Conservation (phyloP, 1,140 invertebrate species). For the Pogonomyrmex barbatus region DNA sequence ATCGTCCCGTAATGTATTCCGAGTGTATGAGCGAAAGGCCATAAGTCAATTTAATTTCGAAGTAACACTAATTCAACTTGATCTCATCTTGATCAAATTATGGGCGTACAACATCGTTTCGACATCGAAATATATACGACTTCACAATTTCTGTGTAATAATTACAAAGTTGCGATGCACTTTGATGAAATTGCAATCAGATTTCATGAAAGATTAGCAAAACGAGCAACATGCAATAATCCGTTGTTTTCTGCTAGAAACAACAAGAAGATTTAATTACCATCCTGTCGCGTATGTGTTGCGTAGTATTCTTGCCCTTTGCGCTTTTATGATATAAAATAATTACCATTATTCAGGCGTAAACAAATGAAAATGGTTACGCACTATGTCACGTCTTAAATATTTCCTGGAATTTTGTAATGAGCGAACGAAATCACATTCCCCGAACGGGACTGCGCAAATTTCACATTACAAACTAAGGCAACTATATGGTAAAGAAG, state of each 20-base stretch:
- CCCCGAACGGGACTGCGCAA: neutral
- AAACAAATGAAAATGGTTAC: neutral
- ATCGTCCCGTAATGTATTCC: neutral
- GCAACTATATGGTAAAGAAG: neutral
- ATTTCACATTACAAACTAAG: slow-evolving; percentile 32
- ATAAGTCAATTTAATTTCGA: slow-evolving; percentile 25
- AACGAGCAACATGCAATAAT: neutral
- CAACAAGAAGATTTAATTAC: neutral
- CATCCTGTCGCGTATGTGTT: neutral
- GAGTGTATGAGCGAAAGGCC: slow-evolving; percentile 18
- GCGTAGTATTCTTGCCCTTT: neutral
- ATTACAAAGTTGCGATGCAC: neutral
- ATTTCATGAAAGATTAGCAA: neutral
- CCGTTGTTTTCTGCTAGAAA: neutral
- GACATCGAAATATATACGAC: neutral
- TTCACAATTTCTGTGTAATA: neutral
- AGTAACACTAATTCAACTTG: neutral
- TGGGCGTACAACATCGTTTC: neutral
- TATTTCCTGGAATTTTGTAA: neutral
- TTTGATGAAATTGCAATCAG: neutral
- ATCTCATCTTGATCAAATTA: neutral
- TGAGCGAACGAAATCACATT: neutral
- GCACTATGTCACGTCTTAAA: neutral
- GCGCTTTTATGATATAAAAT: neutral
- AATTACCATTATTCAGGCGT: neutral